Conservation (phyloP, 2,888 invertebrate species). For the Tromatobia lineatoria region DNA sequence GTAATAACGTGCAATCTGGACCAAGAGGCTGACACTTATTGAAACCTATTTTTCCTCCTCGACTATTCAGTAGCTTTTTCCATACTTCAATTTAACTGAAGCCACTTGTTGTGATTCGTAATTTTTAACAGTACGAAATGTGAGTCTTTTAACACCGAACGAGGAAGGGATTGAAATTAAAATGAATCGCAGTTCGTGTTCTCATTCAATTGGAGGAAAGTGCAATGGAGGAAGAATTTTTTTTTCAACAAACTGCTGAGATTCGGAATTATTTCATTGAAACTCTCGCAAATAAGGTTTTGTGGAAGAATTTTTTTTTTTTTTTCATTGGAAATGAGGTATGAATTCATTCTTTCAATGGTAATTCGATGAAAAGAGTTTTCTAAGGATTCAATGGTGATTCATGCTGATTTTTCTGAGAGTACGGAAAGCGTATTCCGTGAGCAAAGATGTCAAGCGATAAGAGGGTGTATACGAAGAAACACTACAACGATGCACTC, state of each 20-base stretch:
- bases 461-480: not conserved
- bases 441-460: not conserved
- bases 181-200: not conserved
- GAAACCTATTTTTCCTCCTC: conserved; percentile 60
- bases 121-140: not conserved
- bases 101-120: conserved; percentile 20
- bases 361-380: conserved; percentile 1
- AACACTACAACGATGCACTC: conserved; percentile 15
- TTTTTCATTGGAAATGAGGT: not conserved
- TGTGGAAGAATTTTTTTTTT: not conserved
- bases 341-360: conserved; percentile 6
- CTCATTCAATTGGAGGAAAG: not conserved
- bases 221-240: not conserved
- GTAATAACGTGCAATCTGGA: conserved; percentile 58
- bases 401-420: not conserved
- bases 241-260: not conserved
- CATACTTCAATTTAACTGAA: not conserved
- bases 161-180: too few species aligned
- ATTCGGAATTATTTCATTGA: not conserved
- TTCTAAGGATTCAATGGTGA: not conserved
- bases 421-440: not conserved
- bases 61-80: not conserved
- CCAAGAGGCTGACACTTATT: conserved; percentile 60
- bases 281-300: not conserved
- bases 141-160: not conserved